Evolutionary conservation across 2,888 invertebrate genomes (phyloP), one percentile per base, ranked within the genome.

Genomic region (Tenodera sinensis): DNA sequence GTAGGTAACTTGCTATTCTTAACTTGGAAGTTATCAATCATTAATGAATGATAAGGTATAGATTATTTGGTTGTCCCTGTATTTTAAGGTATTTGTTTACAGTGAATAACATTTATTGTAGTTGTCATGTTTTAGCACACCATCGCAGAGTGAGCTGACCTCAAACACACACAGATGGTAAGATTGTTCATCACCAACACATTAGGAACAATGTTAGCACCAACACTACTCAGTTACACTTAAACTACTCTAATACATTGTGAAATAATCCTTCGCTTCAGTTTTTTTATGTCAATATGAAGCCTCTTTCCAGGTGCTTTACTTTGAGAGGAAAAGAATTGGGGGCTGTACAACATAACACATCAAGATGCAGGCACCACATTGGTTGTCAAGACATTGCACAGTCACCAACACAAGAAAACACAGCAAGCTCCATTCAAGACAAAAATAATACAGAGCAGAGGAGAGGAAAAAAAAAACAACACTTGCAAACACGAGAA

Each of bases 231-330:
- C 54, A 71, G 25, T 71, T 71, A 71, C 54, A 71, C 54, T 71
- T 25, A 71, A 42, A 71, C 54, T 20, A 71, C 54, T 20, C 54
- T 20, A 20, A 71, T 71, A 71, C 54, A 71, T 71, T 71, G 54
- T 71, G 54, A 71, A 71, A 71, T 71, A 71, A 20, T 71, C 25
- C 54, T 71, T 71, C 20, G 54, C 54, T 71, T 20, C 54, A 71
- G 54, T 71, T 71, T 71, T 71, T 71, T 71, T 71, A 71, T 71
- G 54, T 71, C 54, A 71, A 3, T 71, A 71, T 71, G 87, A 87
- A 83, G 87, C 81, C 87, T 87, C 87, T 87, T 87, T 87, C 87
- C 87, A 87, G 87, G 87, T 54, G 28, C 86, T 86, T 86, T 54
- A 85, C 85, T 85, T 85, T 85, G 87, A 87, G 83, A 30, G 87